These are phyloP conservation scores for Dermochelys coriacea DNA, from an alignment of 2,797 vertebrate species.

Conservation along the genomic window DNA sequence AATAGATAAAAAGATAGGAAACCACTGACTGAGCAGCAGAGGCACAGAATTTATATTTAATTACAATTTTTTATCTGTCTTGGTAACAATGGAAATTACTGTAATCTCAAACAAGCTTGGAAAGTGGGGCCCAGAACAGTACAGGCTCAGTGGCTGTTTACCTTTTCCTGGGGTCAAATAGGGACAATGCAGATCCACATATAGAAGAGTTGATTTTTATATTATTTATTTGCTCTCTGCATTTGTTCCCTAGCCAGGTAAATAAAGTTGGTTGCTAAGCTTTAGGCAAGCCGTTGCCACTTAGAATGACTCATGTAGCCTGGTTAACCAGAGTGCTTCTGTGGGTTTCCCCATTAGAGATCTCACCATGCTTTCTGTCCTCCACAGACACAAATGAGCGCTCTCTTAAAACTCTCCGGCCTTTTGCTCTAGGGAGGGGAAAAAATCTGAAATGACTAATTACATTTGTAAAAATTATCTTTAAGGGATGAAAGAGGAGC, in stretches of 20 bases:
- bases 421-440: neutral
- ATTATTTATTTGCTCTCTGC: neutral
- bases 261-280: constrained; percentile 4
- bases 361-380: neutral
- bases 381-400: constrained; percentile 41
- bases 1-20: neutral
- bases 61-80: neutral
- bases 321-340: constrained; percentile 56
- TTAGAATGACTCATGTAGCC: constrained; percentile 22
- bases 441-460: neutral
- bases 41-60: neutral
- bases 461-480: neutral
- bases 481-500: neutral
- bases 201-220: neutral
- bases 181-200: rapidly evolving
- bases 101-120: neutral
- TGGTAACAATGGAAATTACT: neutral
- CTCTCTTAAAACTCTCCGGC: neutral
- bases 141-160: neutral
- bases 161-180: neutral
- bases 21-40: neutral
- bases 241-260: neutral
- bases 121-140: neutral
- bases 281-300: neutral
- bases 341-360: constrained; percentile 31